These are phyloP conservation scores for Oreotrochilus melanogaster DNA, from an alignment of 2,113 vertebrate species.

Conservation along the genomic window DNA sequence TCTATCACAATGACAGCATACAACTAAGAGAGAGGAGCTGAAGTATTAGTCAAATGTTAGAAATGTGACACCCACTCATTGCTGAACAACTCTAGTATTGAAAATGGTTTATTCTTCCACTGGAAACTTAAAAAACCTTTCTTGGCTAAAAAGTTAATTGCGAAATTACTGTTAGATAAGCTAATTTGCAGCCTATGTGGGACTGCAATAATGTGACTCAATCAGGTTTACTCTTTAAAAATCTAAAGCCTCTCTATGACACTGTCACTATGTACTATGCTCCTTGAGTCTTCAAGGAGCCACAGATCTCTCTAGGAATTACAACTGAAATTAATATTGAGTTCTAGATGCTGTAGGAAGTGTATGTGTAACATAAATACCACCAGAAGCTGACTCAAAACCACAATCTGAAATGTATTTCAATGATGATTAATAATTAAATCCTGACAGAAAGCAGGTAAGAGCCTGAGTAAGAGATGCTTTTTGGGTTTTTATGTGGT, in stretches of 20 bases:
- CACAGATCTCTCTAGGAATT: neutral
- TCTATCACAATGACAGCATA: neutral
- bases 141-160: neutral
- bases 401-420: neutral
- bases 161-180: neutral
- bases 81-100: neutral
- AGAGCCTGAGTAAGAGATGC: neutral
- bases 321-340: neutral
- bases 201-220: neutral
- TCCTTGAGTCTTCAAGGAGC: neutral
- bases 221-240: neutral
- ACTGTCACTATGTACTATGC: neutral
- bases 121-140: neutral
- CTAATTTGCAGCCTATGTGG: neutral
- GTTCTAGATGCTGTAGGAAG: neutral
- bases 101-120: neutral
- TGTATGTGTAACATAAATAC: neutral
- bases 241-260: neutral
- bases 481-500: neutral
- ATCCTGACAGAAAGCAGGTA: constrained; percentile 7
- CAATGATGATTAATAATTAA: constrained; percentile 27
- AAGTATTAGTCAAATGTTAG: neutral
- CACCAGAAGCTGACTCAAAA: neutral
- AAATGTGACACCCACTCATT: neutral
- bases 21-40: neutral